Base-by-base conservation (phyloP, 2,888 invertebrate genomes). In the Sarcophaga carnaria region DNA sequence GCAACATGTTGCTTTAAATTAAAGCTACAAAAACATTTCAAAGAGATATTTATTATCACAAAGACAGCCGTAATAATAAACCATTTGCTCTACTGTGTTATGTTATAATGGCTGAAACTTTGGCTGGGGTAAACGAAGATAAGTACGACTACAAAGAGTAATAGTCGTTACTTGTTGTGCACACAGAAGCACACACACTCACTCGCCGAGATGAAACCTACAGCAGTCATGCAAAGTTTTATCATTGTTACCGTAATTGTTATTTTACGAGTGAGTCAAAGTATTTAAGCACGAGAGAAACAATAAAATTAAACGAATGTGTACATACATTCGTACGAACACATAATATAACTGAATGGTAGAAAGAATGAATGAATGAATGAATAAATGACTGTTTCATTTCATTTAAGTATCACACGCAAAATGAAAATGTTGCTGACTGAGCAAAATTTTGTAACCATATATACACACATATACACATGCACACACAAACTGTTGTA, bases 211-310 rank as follows among this genome's bases (percentile, higher is more conserved):
- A 37, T 37, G 37, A 37, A 37, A 37, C 37, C 37, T 37, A 37
- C 37, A 37, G 17, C 54, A 54, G 54, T 12, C 54, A 14, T 14
- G 17, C 12, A 54, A 17, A 54, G 14, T 54, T 71, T 85, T 85
- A 70, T 67, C 80, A 80, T 66, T 76, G 75, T 47, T 54, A 67
- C 71, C 49, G 69, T 84, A 80, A 85, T 85, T 85, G 84, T 80
- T 85, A 75, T 80, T 80, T 84, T 84, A 85, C 84, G 71, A 85
- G 80, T 76, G 66, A 76, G 80, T 76, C 71, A 76, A 70, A 71
- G 70, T 63, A 70, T 76, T 70, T 82, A 27, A 54, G 54, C 54
- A 12, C 12, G 54, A 54, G 14, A 54, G 17, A 54, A 17, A 54
- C 12, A 54, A 14, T 14, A 54, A 54, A 54, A 14, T 37, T 37